Evolutionary conservation across 1,140 invertebrate species (phyloP), one percentile per base, ranked within the genome.

Genomic region (Brachionus rotundiformis): DNA sequence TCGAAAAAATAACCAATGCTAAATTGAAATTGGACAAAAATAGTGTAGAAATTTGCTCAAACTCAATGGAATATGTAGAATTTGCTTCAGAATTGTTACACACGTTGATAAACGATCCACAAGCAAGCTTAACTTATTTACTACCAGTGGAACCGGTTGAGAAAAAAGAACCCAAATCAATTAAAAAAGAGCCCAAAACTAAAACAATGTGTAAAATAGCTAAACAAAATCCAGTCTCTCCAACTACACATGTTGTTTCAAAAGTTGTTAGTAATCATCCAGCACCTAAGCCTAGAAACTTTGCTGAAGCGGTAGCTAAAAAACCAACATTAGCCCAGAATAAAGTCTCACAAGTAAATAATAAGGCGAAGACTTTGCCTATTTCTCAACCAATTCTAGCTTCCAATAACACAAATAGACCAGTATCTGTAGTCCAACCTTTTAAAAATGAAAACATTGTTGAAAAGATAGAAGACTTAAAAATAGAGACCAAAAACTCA

Each of bases 301-400:
- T 73, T 73, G 68, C 68, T 3, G 68, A 73, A 44, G 68, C 68
- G 11, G 68, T 73, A 13, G 68, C 68, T 8, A 73, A 73, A 44
- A 73, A 73, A 11, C 68, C 68, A 3, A 25, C 36, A 39, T 31
- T 5, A 16, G 39, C 3, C 65, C 68, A 19, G 2, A 25, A 25
- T 0, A 73, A 73, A 73, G 4, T 1, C 61, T 29, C 61, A 71
- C 36, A 44, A 25, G 7, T 3, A 25, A 47, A 73, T 6, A 6
- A 8, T 25, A 44, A 39, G 16, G 13, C 36, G 7, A 39, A 73
- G 44, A 29, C 39, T 10, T 19, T 31, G 23, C 23, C 59, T 11
- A 8, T 16, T 25, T 27, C 68, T 25, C 19, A 25, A 19, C 29
- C 29, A 11, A 73, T 44, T 25, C 27, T 73, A 47, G 33, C 68